Evolutionary conservation across 2,888 invertebrate genomes (phyloP), one percentile per base, ranked within the genome.

Genomic region (Aradus depressus): DNA sequence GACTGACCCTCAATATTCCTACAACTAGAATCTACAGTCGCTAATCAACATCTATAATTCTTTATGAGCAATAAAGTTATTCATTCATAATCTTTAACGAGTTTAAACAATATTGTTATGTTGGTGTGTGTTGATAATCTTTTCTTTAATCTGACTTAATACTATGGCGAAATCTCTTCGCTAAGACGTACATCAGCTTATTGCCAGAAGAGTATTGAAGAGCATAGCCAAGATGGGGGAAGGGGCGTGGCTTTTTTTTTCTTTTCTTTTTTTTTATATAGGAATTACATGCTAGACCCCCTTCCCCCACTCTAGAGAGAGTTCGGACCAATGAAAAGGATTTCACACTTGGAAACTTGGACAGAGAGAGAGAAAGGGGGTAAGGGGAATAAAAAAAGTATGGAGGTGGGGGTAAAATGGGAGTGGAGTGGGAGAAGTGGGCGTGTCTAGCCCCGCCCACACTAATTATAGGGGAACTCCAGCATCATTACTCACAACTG

Each of bases 401-500:
- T 49, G 50, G 52, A 42, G 45, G 21, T 21, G 45, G 41, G 51
- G 38, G 41, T 48, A 51, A 56, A 56, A 56, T 42, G 49, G 49
- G 52, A 53, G 44, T 50, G 54, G 54, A 31, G 38, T 31, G 16
- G 18, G 32, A 8, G 44, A 38, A 31, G 38, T 31, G 41, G 47
- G 21, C 34, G 19, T 43, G 23, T 6, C 26, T 38, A 44, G 44
- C 50, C 34, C 44, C 47, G 47, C 47, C 47, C 35, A 10, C 26
- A 23, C 47, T 47, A 47, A 47, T 47, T 47, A 47, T 47, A 47
- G 37, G 25, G 45, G 45, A 38, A n/a, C n/a, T n/a, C n/a, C n/a
- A n/a, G 45, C 45, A 41, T 55, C 53, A 58, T 58, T 58, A 58
- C 54, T 58, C 58, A 58, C 57, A 58, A 54, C 52, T 58, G 58